A percentile compares a stretch with the other conserved stretches of the same genome.
phyloP scores from a whole-genome alignment of 2,888 invertebrate genomes.

The Polyommatus iphigenia region DNA sequence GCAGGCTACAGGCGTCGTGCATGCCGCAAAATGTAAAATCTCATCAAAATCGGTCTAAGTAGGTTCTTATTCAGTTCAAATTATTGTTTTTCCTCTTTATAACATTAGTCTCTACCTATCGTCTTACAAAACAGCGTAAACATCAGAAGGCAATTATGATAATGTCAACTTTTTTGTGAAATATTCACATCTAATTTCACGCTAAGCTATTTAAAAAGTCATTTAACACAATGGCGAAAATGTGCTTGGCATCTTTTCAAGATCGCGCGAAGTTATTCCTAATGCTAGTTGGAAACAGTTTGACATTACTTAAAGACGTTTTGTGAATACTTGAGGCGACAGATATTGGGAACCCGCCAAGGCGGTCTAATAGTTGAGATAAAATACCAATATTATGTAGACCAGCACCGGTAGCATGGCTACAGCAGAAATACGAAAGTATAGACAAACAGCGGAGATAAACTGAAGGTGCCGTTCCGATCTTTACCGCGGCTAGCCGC shows the following conservation, averaged over 20 bases:
- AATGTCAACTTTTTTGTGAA: not conserved
- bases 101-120: no score
- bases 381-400: no score
- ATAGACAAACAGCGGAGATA: no score
- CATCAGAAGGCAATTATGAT: not conserved
- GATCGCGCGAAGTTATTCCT: constrained; percentile 36
- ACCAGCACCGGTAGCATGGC: no score
- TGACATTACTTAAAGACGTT: constrained; percentile 32
- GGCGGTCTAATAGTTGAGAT: constrained; percentile 28
- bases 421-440: no score
- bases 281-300: constrained; percentile 36
- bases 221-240: constrained; percentile 34
- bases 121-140: not conserved
- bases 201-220: constrained; percentile 15
- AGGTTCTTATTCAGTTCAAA: no score
- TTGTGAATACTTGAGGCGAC: constrained; percentile 34
- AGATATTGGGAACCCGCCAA: constrained; percentile 37
- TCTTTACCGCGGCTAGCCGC: no score
- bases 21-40: no score
- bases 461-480: no score
- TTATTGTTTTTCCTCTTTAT: no score
- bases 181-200: constrained; percentile 13
- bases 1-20: no score
- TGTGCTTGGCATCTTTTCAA: constrained; percentile 38
- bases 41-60: no score